Conservation (phyloP, 2,797 vertebrate species). For the Sebastes reedi region DNA sequence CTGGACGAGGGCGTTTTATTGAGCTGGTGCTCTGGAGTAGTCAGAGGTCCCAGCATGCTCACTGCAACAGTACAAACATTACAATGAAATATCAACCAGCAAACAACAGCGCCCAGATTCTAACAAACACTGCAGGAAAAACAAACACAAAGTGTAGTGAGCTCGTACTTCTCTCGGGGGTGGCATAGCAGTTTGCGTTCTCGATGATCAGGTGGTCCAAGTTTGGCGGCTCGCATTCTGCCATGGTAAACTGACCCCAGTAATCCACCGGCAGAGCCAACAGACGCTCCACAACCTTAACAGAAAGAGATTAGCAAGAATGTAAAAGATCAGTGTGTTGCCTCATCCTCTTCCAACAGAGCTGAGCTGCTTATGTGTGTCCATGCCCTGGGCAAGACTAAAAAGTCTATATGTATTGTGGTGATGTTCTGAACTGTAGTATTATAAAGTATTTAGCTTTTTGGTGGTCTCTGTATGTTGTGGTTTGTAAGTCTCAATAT, state of each 20-base stretch:
- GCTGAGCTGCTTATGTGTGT: background rate
- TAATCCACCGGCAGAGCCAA: slow-evolving; percentile 88
- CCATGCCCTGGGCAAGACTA: slow-evolving; percentile 3
- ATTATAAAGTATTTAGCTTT: background rate
- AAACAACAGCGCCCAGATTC: background rate
- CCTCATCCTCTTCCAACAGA: slow-evolving; percentile 23
- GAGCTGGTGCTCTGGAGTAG: slow-evolving; percentile 94
- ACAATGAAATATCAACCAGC: background rate
- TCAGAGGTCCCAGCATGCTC: slow-evolving; percentile 93
- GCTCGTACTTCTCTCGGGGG: slow-evolving; percentile 90
- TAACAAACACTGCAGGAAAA: background rate
- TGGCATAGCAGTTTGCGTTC: slow-evolving; percentile 89
- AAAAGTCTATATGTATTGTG: background rate
- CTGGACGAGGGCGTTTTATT: slow-evolving; percentile 93
- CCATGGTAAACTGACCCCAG: slow-evolving; percentile 92
- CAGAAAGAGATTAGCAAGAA: background rate
- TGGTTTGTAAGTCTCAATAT: background rate
- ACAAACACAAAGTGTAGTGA: background rate
- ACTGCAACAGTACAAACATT: slow-evolving; percentile 77
- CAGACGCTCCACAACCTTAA: slow-evolving; percentile 91
- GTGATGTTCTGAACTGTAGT: background rate
- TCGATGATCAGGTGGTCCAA: slow-evolving; percentile 87
- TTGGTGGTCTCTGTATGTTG: background rate
- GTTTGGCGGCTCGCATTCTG: slow-evolving; percentile 83
- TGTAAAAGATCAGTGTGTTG: slow-evolving; percentile 30